phyloP scores from a whole-genome alignment of 2,888 invertebrate genomes.

The Pocota personata region DNA sequence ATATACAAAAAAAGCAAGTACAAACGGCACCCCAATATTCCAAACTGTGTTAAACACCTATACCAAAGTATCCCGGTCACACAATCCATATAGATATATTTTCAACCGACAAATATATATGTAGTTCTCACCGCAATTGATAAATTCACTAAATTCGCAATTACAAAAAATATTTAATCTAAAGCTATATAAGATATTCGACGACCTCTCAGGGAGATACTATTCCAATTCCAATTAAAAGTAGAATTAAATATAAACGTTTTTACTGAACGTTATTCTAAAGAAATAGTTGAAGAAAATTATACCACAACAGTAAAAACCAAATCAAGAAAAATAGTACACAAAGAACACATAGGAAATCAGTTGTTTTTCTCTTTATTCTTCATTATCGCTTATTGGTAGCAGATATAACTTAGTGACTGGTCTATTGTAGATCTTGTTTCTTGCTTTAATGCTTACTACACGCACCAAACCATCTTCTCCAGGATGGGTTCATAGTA shows the following conservation, averaged over 20 bases:
- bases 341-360: neutral
- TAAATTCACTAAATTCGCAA: slow-evolving; percentile 9
- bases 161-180: too few relatives aligned
- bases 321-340: neutral
- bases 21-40: slow-evolving; percentile 34
- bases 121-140: slow-evolving; percentile 20
- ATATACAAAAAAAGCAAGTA: slow-evolving; percentile 22
- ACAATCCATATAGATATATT: slow-evolving; percentile 46
- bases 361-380: too few relatives aligned
- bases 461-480: too few relatives aligned
- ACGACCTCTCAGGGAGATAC: too few relatives aligned
- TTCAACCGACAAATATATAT: slow-evolving; percentile 7
- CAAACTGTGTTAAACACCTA: slow-evolving; percentile 19
- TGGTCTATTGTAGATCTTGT: too few relatives aligned
- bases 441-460: too few relatives aligned
- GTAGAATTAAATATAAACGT: too few relatives aligned
- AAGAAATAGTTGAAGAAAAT: neutral
- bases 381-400: too few relatives aligned
- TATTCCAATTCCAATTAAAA: too few relatives aligned
- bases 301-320: neutral
- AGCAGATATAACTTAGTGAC: too few relatives aligned
- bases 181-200: too few relatives aligned
- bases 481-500: too few relatives aligned
- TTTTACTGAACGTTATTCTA: neutral
- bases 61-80: slow-evolving; percentile 36